These are phyloP conservation scores for Creontiades dilutus DNA, from an alignment of 2,888 invertebrate species.

Conservation along the genomic window DNA sequence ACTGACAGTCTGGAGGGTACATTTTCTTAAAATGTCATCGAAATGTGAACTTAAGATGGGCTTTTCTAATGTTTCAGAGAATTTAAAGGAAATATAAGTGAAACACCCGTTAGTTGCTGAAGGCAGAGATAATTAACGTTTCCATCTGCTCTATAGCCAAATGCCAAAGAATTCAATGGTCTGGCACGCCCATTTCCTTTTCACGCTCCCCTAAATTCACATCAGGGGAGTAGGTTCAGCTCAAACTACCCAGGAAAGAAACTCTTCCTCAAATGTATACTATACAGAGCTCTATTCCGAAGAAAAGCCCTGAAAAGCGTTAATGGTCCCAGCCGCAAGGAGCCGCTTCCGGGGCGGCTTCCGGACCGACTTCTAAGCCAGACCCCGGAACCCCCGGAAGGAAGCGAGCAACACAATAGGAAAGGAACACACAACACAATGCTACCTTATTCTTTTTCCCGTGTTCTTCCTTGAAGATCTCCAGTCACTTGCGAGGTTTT, in stretches of 20 bases:
- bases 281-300: background rate
- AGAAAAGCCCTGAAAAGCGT: background rate
- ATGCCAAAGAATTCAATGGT: too few relatives aligned
- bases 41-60: too few relatives aligned
- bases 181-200: too few relatives aligned
- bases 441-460: background rate
- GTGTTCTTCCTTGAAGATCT: background rate
- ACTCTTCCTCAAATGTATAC: background rate
- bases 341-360: background rate
- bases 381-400: background rate
- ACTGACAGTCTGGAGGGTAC: too few relatives aligned
- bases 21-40: too few relatives aligned
- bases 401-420: background rate
- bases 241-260: background rate
- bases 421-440: background rate
- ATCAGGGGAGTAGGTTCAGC: background rate
- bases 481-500: background rate
- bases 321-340: background rate
- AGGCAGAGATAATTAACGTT: too few relatives aligned
- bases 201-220: background rate
- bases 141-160: too few relatives aligned
- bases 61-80: too few relatives aligned
- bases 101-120: too few relatives aligned
- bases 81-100: too few relatives aligned
- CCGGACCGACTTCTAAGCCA: background rate